Evolutionary conservation across 2,113 vertebrate genomes (phyloP), one percentile per base, ranked within the genome.

Genomic region (Scortum barcoo): DNA sequence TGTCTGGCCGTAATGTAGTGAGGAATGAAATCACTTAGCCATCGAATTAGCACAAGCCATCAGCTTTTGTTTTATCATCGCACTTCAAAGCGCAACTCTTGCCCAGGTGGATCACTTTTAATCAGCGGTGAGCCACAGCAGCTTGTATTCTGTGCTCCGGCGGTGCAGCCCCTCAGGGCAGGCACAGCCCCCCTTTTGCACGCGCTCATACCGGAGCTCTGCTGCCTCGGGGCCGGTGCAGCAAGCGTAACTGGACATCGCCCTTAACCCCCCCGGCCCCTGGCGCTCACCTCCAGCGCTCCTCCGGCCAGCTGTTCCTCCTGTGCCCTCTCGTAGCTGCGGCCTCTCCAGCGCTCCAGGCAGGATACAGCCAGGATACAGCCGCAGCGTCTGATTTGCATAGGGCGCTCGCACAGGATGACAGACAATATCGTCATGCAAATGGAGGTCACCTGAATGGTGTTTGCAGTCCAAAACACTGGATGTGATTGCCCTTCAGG

Each of bases 21-120:
- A 80, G 84, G 72, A 88, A 88, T 88, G 72, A 85, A 91, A 89
- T 92, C 78, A 88, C 90, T 92, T 91, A 84, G 89, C 84, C 80
- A 9, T 50, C 11, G 78, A 87, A 90, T 93, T 89, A 89, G 81
- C 85, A 80, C 86, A 76, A 84, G 85, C 89, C 90, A 86, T 89
- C 83, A 66, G 90, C 66, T 72, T 91, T 87, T 80, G 88, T 93
- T 92, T 90, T 80, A 90, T 90, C 90, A 80, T 80, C 56, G 81
- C 81, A 81, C 90, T 90, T 93, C 87, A 91, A 92, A 92, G 90
- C 26, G 19, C 67, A 72, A 40, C 82, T 78, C 53, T 60, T 84
- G 90, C 76, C 89, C 87, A 91, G 88, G 92, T 91, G 92, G 86
- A 92, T 93, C 84, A 78, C 84, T 90, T 91, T 89, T 89, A 91